Base-by-base conservation (phyloP, 2,797 vertebrate genomes). In the Hoplostethus mediterraneus region DNA sequence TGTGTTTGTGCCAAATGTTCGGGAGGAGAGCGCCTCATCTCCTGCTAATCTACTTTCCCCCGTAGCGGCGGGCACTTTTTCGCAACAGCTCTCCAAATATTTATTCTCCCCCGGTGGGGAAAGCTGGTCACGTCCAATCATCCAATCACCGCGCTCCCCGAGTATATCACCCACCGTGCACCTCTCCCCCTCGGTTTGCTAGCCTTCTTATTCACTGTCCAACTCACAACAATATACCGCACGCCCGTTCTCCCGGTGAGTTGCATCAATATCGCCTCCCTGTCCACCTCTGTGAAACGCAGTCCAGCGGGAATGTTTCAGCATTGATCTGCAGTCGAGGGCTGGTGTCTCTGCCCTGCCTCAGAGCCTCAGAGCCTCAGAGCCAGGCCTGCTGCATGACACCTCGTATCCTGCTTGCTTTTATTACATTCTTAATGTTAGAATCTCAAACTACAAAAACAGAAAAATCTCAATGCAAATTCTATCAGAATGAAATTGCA, bases 181-280 rank as follows among this genome's bases (percentile, higher is more conserved):
- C 33, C 33, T 33, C 17, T 5, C 11, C 6, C 3, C 67, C 40
- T 42, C 51, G 28, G 25, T 68, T 72, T 63, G 58, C 64, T 72
- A 62, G 62, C 52, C 60, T 30, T 64, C 64, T 61, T 68, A 52
- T 60, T 75, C 67, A 51, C 58, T 48, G 72, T 71, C 78, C 71
- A 59, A 71, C 63, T 80, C 77, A 75, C 67, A 17, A 74, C 33
- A 12, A n/a, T 14, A 54, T 63, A 6, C 4, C 71, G 69, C 71
- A 58, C 38, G 56, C 12, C 47, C 53, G 5, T 31, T 63, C 45
- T 75, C 21, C 33, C 5, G 4, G 4, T 6, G 36, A 13, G 60
- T 47, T 28, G 1, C 9, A 16, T 58, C 49, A 10, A 10, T 33
- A 0, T 16, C 25, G 42, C 71, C 58, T 71, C 42, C 13, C 63